Evolutionary conservation across 2,888 invertebrate genomes (phyloP), one percentile per base, ranked within the genome.

Genomic region (Cataglyphis altisquamis): DNA sequence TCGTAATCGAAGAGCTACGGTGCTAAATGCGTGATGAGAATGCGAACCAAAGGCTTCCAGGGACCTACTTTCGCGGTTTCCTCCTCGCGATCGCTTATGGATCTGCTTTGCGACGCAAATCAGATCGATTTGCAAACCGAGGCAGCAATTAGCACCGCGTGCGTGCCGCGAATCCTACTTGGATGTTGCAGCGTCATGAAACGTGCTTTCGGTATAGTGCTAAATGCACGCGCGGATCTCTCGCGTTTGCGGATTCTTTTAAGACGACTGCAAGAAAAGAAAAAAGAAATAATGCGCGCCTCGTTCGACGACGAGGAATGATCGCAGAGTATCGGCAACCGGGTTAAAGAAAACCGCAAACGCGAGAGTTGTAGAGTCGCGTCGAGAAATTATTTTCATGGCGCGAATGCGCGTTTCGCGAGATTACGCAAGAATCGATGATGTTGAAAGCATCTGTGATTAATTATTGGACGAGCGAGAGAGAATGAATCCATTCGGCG

Each of bases 41-140:
- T 36, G 48, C 57, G 12, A 41, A 57, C 18, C 60, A 18, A 41
- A 57, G 41, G 29, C n/a, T 77, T 55, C 3, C 45, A 36, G 12
- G 6, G 45, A 72, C 60, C 73, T 45, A 80, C 78, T 80, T 80
- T 60, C 60, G 0, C 45, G 62, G 78, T 78, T 72, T 72, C 57
- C 41, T 72, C 57, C 21, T 73, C 21, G 21, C 21, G 41, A 41
- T 45, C 36, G 73, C 72, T 80, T 62, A 60, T 45, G 36, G 60
- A 72, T 80, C 36, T 36, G 45, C 73, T 80, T 80, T 62, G 73
- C 78, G 74, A 72, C 78, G 78, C 78, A 73, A 73, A 80, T 72
- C 78, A 80, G 78, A 80, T 72, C 73, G 78, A 80, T 80, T 80
- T 80, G 60, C 73, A 72, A 60, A 62, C 73, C 78, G 60, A 60